Evolutionary conservation across 2,797 vertebrate species (phyloP), one percentile per base, ranked within the genome.

Genomic region (Telmatherina bonti): DNA sequence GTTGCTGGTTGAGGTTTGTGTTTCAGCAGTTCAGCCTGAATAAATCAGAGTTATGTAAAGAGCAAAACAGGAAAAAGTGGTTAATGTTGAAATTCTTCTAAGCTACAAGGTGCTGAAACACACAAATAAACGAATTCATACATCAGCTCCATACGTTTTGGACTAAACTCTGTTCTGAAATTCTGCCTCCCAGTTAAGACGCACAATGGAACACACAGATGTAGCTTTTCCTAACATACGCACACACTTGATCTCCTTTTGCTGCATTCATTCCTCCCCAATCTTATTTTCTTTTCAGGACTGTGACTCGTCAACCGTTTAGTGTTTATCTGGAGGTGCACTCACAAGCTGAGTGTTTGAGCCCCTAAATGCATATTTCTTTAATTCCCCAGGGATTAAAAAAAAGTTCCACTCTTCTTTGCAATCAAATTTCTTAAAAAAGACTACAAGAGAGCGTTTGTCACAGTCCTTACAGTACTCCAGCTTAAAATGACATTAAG

Each of bases 331-430:
- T 30, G 72, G 67, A 79, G 80, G 75, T 79, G 84, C 87, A 84
- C 86, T 79, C 72, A 78, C 73, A 22, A 5, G 53, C 18, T 74
- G 67, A 91, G 89, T 89, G 88, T 92, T 86, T 82, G 86, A 85
- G 81, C 71, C 76, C 79, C 68, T 88, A 84, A 87, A 89, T 76
- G 70, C 85, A 87, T 69, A 85, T 84, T 86, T 88, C 84, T 84
- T 88, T 87, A 92, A 90, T 91, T 90, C 85, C 74, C 66, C 3
- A 16, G 31, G 90, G 88, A 92, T 92, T 91, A 90, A 85, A 71
- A 85, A 71, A 78, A 86, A 85, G 75, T 81, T 87, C 81, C 77
- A 79, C 70, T 49, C 85, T 84, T 84, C 68, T 70, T 76, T 2
- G 68, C 82, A 85, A 87, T 88, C 83, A 85, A 74, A 82, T 53